Evolutionary conservation across 2,888 invertebrate species (phyloP), one percentile per base, ranked within the genome.

Genomic region (Nomada hirtipes): DNA sequence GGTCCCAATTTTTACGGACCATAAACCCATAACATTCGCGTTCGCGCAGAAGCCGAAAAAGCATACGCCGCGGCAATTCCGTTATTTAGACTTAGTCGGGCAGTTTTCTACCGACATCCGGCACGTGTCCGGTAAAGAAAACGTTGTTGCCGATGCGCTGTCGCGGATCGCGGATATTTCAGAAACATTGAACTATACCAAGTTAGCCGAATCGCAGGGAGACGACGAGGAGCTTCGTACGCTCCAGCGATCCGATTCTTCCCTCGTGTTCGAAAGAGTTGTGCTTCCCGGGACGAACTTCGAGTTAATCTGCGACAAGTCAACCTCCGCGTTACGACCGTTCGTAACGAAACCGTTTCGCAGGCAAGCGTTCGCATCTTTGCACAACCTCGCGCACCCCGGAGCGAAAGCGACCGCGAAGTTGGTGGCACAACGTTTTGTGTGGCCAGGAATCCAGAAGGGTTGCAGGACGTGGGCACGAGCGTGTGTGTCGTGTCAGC

Each of bases 401-500:
- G 23, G 23, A 23, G 23, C 23, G 1, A 76, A 76, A n/a, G 57
- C 71, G 3, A 85, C 86, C 10, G 52, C 55, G 2, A 82, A 73
- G n/a, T 29, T 88, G 1, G 75, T 91, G 4, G 11, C 77, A 10
- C 47, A 83, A 52, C 79, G 84, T 42, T 90, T 80, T 61, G 78
- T 89, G 2, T 91, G 91, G 89, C 89, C 90, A 1, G 68, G 29
- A 1, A 88, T 90, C 59, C 81, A 79, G 10, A 82, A 84, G 3
- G 89, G 91, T 23, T 81, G 89, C 23, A 77, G 68, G 20, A 23
- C 60, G 7, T 53, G 53, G 53, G 53, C 53, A 53, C 53, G 20
- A n/a, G 7, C 18, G 1, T 68, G 55, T 11, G 2, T 67, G 13
- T 15, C 44, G 4, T 68, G 67, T 13, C 55, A 55, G 4, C 55